A percentile compares a stretch with the other conserved stretches of the same genome.
Conservation (phyloP, 1,140 invertebrate genomes). For the Pogonognathellus flavescens region DNA sequence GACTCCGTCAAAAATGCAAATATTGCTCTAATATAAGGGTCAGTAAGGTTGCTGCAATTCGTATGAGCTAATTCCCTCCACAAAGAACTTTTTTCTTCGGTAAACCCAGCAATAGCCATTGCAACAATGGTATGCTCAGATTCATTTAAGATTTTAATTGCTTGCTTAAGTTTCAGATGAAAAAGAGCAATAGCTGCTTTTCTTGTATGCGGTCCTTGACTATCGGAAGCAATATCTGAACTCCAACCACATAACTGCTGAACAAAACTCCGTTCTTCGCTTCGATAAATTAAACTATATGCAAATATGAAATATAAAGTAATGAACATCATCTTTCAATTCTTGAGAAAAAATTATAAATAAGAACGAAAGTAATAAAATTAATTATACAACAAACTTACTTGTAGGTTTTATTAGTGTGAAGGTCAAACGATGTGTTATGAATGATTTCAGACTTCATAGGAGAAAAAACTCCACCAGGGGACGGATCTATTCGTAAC, state of each 20-base stretch:
- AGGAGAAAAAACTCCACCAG: constrained; percentile 65
- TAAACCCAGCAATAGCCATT: constrained; percentile 81
- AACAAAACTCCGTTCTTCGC: constrained; percentile 82
- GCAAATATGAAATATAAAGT: no score
- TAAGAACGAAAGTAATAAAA: background rate
- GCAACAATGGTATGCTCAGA: constrained; percentile 77
- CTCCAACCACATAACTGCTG: constrained; percentile 88
- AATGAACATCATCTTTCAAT: constrained; percentile 48
- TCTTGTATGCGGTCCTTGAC: constrained; percentile 72
- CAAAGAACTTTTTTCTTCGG: constrained; percentile 83
- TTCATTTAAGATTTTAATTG: constrained; percentile 86
- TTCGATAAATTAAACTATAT: constrained; percentile 73
- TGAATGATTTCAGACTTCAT: constrained; percentile 74
- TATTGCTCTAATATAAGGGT: constrained; percentile 91
- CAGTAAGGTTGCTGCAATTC: constrained; percentile 80
- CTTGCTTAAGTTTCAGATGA: constrained; percentile 84
- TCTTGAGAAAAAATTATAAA: constrained; percentile 35
- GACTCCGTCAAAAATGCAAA: constrained; percentile 92
- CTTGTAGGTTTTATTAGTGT: constrained; percentile 72
- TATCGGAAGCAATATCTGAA: constrained; percentile 39
- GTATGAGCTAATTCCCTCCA: constrained; percentile 85
- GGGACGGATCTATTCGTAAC: constrained; percentile 69
- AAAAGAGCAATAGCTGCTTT: constrained; percentile 93
- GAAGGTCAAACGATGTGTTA: constrained; percentile 73
- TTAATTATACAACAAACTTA: constrained; percentile 65